phyloP scores from a whole-genome alignment of 2,888 invertebrate genomes.

The Caenorhabditis sulstoni region DNA sequence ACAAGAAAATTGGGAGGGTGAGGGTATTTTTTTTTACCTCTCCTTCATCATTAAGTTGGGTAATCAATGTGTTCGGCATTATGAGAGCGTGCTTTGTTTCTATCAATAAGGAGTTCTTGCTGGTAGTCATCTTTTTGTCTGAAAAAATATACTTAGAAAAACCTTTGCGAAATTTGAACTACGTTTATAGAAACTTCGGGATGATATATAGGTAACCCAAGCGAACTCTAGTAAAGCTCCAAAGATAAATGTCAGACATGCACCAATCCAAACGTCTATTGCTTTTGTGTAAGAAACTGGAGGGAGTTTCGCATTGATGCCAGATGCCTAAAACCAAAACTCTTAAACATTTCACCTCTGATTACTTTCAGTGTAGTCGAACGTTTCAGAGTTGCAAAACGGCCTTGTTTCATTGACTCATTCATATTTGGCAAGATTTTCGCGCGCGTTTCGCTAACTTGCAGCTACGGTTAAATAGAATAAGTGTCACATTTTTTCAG shows the following conservation, averaged over 20 bases:
- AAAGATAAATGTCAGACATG: constrained; percentile 95
- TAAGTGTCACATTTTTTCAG: too few relatives aligned
- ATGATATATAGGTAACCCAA: constrained; percentile 89
- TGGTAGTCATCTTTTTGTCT: constrained; percentile 40
- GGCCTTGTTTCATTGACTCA: too few relatives aligned
- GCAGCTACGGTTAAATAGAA: too few relatives aligned
- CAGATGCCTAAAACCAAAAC: constrained; percentile 73
- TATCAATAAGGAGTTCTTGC: constrained; percentile 44
- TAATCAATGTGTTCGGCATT: constrained; percentile 43
- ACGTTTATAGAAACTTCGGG: constrained; percentile 75
- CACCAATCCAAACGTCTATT: constrained; percentile 80
- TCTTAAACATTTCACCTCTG: too few relatives aligned
- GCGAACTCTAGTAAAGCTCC: constrained; percentile 96
- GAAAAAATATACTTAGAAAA: too few relatives aligned
- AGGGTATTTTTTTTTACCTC: too few relatives aligned
- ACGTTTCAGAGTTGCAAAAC: too few relatives aligned
- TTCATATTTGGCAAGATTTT: too few relatives aligned
- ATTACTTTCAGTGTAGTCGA: too few relatives aligned
- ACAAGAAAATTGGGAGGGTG: background rate
- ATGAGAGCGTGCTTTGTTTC: constrained; percentile 53
- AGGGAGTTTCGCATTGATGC: constrained; percentile 79
- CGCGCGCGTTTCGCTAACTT: too few relatives aligned
- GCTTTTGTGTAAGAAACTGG: constrained; percentile 92
- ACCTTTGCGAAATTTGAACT: background rate
- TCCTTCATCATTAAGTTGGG: constrained; percentile 12